Percentiles rank a stretch among this genome's conserved stretches.
Conservation (phyloP, 2,113 vertebrate species). For the Bombycilla garrulus region DNA sequence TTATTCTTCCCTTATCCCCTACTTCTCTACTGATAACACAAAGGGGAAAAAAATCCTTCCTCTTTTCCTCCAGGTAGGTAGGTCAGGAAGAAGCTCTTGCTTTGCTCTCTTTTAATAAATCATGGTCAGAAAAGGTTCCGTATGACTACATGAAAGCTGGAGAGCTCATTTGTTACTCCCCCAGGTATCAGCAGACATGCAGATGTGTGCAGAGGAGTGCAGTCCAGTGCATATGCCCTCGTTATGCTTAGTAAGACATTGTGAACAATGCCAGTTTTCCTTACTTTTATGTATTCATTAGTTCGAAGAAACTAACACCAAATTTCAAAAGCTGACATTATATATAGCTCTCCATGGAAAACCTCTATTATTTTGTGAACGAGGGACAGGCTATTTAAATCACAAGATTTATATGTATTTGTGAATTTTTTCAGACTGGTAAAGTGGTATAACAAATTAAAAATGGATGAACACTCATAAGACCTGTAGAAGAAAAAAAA, state of each 20-base stretch:
- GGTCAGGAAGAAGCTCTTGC: slow-evolving; percentile 27
- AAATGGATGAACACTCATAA: neutral
- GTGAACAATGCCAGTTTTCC: neutral
- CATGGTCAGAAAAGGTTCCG: slow-evolving; percentile 56
- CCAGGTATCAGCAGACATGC: neutral
- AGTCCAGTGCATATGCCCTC: neutral
- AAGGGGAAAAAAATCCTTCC: neutral
- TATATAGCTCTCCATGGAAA: neutral
- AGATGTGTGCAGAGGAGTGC: slow-evolving; percentile 33
- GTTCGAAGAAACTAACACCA: neutral
- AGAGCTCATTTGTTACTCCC: slow-evolving; percentile 38
- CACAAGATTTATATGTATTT: neutral
- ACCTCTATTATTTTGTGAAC: neutral
- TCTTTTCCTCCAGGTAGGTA: slow-evolving; percentile 37
- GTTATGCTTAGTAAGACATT: neutral
- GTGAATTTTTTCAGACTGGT: neutral
- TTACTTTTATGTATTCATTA: neutral
- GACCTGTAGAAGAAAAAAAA: neutral
- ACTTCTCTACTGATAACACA: neutral
- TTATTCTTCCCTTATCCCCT: neutral
- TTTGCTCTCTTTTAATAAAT: slow-evolving; percentile 23
- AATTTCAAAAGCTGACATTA: neutral
- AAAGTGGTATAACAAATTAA: neutral
- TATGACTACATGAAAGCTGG: slow-evolving; percentile 49
- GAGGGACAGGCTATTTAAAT: neutral